Conservation (phyloP, 2,888 invertebrate species). For the Drosophila kambysellisi region DNA sequence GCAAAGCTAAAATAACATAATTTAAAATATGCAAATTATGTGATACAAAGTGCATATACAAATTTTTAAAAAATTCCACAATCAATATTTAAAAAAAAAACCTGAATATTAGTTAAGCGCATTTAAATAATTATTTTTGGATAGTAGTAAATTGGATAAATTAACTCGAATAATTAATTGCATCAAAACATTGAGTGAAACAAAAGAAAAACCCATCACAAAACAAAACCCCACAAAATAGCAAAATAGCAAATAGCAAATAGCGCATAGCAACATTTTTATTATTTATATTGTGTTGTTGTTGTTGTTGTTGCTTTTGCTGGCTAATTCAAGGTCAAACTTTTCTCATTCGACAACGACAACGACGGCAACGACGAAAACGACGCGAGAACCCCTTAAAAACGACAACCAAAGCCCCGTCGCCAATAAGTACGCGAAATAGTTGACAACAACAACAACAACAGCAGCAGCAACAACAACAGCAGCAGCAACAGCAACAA, state of each 20-base stretch:
- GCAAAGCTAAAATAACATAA: conserved; percentile 4
- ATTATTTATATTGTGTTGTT: conserved; percentile 5
- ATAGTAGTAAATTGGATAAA: conserved; percentile 13
- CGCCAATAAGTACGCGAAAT: conserved; percentile 67
- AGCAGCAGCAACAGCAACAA: conserved; percentile 17
- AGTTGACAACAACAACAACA: conserved; percentile 69
- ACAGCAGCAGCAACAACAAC: conserved; percentile 36
- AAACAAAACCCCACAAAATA: conserved; percentile 13
- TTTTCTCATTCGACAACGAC: conserved; percentile 71
- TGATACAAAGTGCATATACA: conserved; percentile 36
- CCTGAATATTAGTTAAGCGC: conserved; percentile 35
- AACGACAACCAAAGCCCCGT: conserved; percentile 50
- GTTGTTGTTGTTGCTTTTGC: conserved; percentile 33
- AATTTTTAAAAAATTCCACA: conserved; percentile 30
- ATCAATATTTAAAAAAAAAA: conserved; percentile 11
- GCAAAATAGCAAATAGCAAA: conserved; percentile 23
- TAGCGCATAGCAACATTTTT: conserved; percentile 75
- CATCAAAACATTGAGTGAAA: conserved; percentile 23
- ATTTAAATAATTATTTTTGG: conserved; percentile 23
- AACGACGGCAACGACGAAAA: conserved; percentile 36
- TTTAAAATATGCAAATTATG: conserved; percentile 29
- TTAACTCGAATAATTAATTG: conserved; percentile 21
- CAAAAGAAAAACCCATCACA: conserved; percentile 1
- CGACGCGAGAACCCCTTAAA: conserved; percentile 66
- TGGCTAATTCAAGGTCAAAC: conserved; percentile 84